Conservation (phyloP, 2,113 vertebrate genomes). For the Xenopus borealis region DNA sequence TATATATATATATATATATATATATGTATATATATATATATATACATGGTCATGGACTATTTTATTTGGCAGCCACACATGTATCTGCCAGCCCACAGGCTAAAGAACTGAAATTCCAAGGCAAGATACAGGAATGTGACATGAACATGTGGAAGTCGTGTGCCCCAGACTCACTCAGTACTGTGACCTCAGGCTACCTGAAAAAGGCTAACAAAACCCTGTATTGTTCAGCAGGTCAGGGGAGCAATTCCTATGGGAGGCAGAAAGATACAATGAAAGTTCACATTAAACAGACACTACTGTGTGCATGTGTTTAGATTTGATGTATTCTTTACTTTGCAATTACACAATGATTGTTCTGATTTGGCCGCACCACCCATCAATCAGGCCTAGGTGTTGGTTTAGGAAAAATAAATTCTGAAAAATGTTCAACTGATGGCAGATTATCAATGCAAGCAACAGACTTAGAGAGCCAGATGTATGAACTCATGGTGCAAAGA, state of each 20-base stretch:
- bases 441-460: too few species aligned
- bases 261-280: too few species aligned
- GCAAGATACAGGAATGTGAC: constrained; percentile 23
- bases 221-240: background rate
- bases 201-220: constrained; percentile 24
- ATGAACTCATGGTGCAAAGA: too few species aligned
- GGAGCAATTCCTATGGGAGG: background rate
- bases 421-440: too few species aligned
- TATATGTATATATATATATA: too few species aligned
- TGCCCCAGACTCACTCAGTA: constrained; percentile 26
- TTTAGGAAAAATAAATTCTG: too few species aligned
- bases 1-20: too few species aligned
- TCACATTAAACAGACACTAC: too few species aligned
- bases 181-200: constrained; percentile 40
- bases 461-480: too few species aligned
- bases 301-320: too few species aligned
- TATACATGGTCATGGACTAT: too few species aligned
- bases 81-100: background rate
- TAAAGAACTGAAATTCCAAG: background rate
- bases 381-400: too few species aligned
- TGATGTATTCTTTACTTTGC: background rate
- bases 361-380: background rate
- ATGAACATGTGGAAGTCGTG: constrained; percentile 3
- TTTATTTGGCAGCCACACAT: background rate
- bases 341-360: background rate